A percentile compares a stretch with the other conserved stretches of the same genome.
These are phyloP conservation scores for Lutraria rhynchaena DNA, from an alignment of 1,140 invertebrate species.

Conservation along the genomic window DNA sequence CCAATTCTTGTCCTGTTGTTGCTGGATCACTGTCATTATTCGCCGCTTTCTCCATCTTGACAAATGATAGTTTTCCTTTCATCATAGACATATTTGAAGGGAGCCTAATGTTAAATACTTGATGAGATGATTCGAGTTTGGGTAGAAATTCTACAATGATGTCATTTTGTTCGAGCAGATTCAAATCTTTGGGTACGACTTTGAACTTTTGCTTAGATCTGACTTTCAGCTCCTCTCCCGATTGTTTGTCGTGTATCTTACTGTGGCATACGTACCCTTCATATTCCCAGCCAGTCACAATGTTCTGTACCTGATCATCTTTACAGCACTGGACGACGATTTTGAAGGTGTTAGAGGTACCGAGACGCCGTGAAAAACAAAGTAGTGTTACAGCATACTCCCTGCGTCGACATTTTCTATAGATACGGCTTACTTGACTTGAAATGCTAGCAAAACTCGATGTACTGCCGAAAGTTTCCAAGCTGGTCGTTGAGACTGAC, in stretches of 20 bases:
- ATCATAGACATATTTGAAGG: neutral
- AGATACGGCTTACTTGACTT: conserved; percentile 27
- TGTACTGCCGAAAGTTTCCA: conserved; percentile 23
- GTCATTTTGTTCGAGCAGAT: neutral
- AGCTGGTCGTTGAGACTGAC: neutral
- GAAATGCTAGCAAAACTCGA: neutral
- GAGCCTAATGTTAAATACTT: neutral
- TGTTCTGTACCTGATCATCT: neutral
- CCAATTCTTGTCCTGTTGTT: neutral
- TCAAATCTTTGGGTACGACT: neutral
- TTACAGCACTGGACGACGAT: conserved; percentile 22
- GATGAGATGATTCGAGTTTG: conserved; percentile 22
- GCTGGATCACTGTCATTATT: neutral
- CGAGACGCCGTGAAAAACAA: conserved; percentile 18
- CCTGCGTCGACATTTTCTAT: conserved; percentile 32
- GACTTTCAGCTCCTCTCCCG: conserved; percentile 7
- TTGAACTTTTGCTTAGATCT: conserved; percentile 35
- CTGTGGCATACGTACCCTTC: conserved; percentile 28
- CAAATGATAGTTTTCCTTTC: neutral
- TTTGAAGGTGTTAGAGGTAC: conserved; percentile 36
- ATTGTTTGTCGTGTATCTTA: neutral
- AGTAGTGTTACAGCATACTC: conserved; percentile 28
- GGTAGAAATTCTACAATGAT: conserved; percentile 30
- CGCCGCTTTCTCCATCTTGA: neutral
- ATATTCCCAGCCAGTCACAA: neutral